A percentile compares a stretch with the other conserved stretches of the same genome.
These are phyloP conservation scores for Cryptoblepharus egeriae DNA, from an alignment of 2,797 vertebrate species.

Conservation along the genomic window DNA sequence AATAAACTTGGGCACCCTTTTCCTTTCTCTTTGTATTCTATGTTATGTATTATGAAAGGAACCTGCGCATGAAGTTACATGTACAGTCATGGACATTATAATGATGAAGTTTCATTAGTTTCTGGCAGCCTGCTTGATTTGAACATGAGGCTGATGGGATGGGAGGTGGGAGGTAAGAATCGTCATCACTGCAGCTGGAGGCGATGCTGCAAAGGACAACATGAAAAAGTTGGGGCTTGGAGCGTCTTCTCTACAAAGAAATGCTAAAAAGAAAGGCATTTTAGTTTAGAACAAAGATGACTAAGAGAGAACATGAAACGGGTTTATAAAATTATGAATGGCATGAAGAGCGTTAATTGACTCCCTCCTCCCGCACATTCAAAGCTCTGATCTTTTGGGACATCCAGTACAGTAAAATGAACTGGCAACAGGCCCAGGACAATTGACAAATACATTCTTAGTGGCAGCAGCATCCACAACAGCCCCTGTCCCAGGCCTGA, in stretches of 20 bases:
- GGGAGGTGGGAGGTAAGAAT: neutral
- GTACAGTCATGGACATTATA: neutral
- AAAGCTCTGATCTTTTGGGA: neutral
- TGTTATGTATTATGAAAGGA: neutral
- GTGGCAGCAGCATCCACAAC: no score
- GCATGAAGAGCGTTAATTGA: neutral
- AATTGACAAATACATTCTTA: neutral
- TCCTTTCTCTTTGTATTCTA: neutral
- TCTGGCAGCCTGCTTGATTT: neutral
- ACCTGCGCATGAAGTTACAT: neutral
- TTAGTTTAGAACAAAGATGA: neutral
- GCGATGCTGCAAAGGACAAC: neutral
- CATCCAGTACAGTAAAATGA: conserved; percentile 1
- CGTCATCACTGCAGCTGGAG: neutral
- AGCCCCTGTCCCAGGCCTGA: no score
- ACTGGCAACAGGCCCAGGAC: neutral
- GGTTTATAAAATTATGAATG: conserved; percentile 3
- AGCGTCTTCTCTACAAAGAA: neutral
- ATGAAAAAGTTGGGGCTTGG: neutral
- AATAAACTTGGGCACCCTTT: neutral
- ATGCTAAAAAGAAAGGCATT: neutral
- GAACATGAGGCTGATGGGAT: neutral
- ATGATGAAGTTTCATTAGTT: neutral
- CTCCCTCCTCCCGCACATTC: neutral
- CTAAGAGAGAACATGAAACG: neutral